These are phyloP conservation scores for Orius laevigatus DNA, from an alignment of 1,140 invertebrate species.

Conservation along the genomic window DNA sequence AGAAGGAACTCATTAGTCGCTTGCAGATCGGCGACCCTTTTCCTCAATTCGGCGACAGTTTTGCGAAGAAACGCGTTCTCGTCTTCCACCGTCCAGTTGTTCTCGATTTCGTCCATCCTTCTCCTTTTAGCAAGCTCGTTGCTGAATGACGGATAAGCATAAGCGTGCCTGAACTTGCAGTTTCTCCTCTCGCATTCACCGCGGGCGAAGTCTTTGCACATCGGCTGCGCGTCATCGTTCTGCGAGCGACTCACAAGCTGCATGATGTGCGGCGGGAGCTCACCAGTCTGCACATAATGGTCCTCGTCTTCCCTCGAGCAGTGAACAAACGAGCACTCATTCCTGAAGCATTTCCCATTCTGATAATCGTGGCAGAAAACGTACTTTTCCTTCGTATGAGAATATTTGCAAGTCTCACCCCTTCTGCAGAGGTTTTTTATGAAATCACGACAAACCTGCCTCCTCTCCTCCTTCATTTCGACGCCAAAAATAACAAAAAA, in stretches of 20 bases:
- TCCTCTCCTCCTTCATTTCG: not conserved
- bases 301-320: conserved; percentile 61
- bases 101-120: conserved; percentile 6
- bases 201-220: conserved; percentile 63
- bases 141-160: not conserved
- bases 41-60: conserved; percentile 57
- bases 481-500: too few relatives aligned
- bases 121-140: conserved; percentile 9
- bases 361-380: conserved; percentile 77
- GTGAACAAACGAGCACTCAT: conserved; percentile 53
- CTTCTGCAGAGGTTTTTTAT: conserved; percentile 50
- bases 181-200: conserved; percentile 45
- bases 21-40: conserved; percentile 40
- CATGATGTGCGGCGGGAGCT: conserved; percentile 41
- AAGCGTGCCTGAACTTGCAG: conserved; percentile 30
- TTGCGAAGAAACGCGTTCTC: conserved; percentile 53
- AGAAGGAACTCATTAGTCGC: conserved; percentile 66
- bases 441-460: conserved; percentile 39
- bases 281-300: conserved; percentile 48
- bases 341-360: conserved; percentile 36
- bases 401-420: conserved; percentile 59
- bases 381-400: conserved; percentile 37
- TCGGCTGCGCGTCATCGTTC: conserved; percentile 30
- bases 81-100: conserved; percentile 39
- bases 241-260: not conserved